Evolutionary conservation across 2,113 vertebrate species (phyloP), one percentile per base, ranked within the genome.

Genomic region (Cavia aperea): DNA sequence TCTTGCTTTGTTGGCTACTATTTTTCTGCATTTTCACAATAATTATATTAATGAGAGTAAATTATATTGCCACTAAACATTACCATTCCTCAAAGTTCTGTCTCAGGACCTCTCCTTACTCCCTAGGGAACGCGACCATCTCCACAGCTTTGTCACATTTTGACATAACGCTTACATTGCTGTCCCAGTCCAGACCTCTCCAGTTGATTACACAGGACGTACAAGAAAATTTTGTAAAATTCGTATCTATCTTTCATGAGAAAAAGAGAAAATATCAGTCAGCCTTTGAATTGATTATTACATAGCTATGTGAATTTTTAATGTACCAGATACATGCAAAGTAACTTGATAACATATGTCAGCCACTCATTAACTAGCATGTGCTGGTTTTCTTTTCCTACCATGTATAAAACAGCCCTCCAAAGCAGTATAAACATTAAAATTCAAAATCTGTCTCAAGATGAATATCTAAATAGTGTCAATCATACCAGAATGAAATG

Each of bases 221-320:
- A 43, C 39, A 68, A 72, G 58, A 88, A 62, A 33, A 81, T 31
- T 77, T 91, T 62, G 79, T 19, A 68, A 94, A 77, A 65, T 14
- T 63, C 39, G 33, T 4, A 23, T 23, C 62, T 93, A 49, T 39
- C 24, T 92, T 88, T 70, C 73, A 56, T 62, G 51, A 93, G 62
- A 77, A 86, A 75, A 83, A 82, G 46, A 73, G 84, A 90, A 95
- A 46, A 56, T 60, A 60, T 39, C 43, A 78, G 60, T 86, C 36
- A 39, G 7, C 78, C 54, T 85, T 94, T 88, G 78, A 85, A 70
- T 72, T 78, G 51, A 94, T 63, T 89, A 89, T 36, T 18, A 60
- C 75, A 79, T 12, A 63, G 26, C 70, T 51, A 81, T 73, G 8
- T 56, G 81, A 88, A 92, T 8, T 46, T 13, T 39, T 54, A 88